A percentile compares a stretch with the other conserved stretches of the same genome.
These are phyloP conservation scores for Odontesthes bonariensis DNA, from an alignment of 2,113 vertebrate genomes.

Conservation along the genomic window DNA sequence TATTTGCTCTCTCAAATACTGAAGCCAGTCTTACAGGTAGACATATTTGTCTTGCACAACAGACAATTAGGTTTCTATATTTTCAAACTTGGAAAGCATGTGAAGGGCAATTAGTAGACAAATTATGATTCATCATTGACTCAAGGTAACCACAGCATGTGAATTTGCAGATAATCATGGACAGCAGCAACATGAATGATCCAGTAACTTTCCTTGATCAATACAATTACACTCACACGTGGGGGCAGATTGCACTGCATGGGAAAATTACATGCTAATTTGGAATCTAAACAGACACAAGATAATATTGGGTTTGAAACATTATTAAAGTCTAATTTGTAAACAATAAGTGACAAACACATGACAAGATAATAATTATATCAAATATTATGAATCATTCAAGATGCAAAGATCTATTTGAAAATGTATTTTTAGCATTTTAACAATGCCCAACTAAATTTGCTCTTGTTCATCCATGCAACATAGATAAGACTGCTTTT, in stretches of 20 bases:
- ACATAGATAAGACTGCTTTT: not conserved
- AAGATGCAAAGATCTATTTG: no score
- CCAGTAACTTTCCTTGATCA: conserved; percentile 42
- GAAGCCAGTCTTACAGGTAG: not conserved
- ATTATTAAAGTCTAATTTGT: not conserved
- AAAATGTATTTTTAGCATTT: no score
- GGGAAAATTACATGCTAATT: conserved; percentile 19
- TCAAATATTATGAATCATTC: no score
- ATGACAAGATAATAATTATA: no score
- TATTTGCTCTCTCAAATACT: not conserved
- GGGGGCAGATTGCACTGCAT: conserved; percentile 21
- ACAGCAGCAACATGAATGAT: conserved; percentile 34
- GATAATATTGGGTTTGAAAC: not conserved
- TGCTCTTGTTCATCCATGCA: not conserved
- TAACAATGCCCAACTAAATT: no score
- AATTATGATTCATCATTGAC: conserved; percentile 50
- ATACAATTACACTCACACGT: conserved; percentile 11
- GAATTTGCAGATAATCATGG: conserved; percentile 56
- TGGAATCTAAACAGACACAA: not conserved
- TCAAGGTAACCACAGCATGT: conserved; percentile 31
- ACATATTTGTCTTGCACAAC: not conserved
- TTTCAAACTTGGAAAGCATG: not conserved
- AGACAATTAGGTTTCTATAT: conserved; percentile 20
- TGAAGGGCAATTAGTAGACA: conserved; percentile 51
- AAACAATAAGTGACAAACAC: no score